These are phyloP conservation scores for Cochlearius cochlearius DNA, from an alignment of 2,113 vertebrate genomes.

Conservation along the genomic window DNA sequence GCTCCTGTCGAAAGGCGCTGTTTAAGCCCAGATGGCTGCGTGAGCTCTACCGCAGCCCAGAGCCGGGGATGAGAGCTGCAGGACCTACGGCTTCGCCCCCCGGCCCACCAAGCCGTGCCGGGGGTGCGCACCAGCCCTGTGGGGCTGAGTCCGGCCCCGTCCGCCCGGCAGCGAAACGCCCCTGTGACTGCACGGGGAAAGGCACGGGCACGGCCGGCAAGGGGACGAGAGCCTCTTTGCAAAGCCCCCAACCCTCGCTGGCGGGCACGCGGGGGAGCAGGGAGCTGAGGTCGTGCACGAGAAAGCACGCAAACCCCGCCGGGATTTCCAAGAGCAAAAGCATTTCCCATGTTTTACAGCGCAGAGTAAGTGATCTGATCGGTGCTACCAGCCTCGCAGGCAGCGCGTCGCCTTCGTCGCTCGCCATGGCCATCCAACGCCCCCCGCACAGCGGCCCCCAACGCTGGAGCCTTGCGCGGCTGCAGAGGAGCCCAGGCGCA, in stretches of 20 bases:
- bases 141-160: fast-evolving
- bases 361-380: fast-evolving
- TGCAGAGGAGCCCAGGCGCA: background rate
- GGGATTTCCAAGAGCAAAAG: background rate
- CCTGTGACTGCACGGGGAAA: fast-evolving
- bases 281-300: fast-evolving
- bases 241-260: background rate
- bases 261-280: fast-evolving
- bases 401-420: fast-evolving
- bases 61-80: background rate
- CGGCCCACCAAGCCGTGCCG: background rate
- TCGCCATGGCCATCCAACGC: fast-evolving
- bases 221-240: background rate
- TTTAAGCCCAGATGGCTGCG: background rate
- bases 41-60: background rate
- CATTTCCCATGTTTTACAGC: fast-evolving
- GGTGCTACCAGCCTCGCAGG: background rate
- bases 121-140: background rate
- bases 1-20: background rate
- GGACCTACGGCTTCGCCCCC: background rate
- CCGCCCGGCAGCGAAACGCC: fast-evolving
- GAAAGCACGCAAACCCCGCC: background rate
- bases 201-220: fast-evolving
- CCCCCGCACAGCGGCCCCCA: background rate
- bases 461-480: fast-evolving